Evolutionary conservation across 2,888 invertebrate species (phyloP), one percentile per base, ranked within the genome.

Genomic region (Allophyes oxyacanthae): DNA sequence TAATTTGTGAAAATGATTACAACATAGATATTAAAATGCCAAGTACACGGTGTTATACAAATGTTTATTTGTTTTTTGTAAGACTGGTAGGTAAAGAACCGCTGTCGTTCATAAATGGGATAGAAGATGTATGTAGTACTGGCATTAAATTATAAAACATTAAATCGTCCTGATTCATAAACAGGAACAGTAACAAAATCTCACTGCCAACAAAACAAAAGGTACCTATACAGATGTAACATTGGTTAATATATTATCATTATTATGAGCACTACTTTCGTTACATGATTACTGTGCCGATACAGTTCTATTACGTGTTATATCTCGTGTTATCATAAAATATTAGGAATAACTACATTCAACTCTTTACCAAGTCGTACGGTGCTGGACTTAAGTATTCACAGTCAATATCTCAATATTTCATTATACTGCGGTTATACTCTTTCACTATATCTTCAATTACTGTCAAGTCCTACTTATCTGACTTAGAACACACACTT

Each of bases 271-370:
- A 65, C 75, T 78, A 78, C 74, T 61, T 64, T 67, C 48, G 43
- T 69, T 75, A 73, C 55, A 72, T 61, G 56, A 70, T 72, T 63
- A 77, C 69, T 72, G 81, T 79, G 79, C 78, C 71, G 59, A 74
- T 77, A 78, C 69, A 72, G 79, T 75, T 56, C 78, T 79, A 79
- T 66, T 54, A 54, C 75, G 69, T 59, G 63, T 67, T 54, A 44
- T 57, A 63, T 64, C 48, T 63, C 46, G 64, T 70, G 64, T 44
- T 48, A 68, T 30, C 45, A 64, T 62, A 57, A 71, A 62, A 62
- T 62, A 64, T 62, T 74, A 40, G 61, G 45, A 58, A 45, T 64
- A 56, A 59, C 64, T 68, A 74, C 71, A 44, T 65, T 56, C 61
- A 62, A 53, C 52, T 60, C 45, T 50, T 66, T 60, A 62, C 51